phyloP scores from a whole-genome alignment of 64 coral and sea anemone genomes.

The Platygyra sinensis region DNA sequence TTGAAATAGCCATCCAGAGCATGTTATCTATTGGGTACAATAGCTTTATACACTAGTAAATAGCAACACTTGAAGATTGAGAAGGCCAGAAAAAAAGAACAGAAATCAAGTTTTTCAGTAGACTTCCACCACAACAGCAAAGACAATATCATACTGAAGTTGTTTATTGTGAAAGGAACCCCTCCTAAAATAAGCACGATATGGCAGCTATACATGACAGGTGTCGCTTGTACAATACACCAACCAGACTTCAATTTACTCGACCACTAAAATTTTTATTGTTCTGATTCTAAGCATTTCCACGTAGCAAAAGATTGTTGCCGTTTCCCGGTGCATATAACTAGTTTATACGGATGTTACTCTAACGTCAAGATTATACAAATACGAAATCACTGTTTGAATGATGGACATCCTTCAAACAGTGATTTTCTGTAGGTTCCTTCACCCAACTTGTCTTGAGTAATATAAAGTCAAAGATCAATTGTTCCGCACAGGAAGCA shows the following conservation, averaged over 20 bases:
- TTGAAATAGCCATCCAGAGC: too few relatives aligned
- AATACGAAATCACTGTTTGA: conserved; percentile 4
- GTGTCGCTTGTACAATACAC: background rate
- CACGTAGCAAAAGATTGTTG: background rate
- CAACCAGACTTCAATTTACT: background rate
- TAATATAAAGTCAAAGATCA: conserved; percentile 26
- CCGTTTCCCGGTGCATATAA: background rate
- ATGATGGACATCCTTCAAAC: background rate
- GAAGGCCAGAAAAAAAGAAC: background rate
- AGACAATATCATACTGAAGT: background rate
- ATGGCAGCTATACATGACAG: background rate
- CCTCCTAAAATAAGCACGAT: background rate
- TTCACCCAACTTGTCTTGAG: conserved; percentile 19
- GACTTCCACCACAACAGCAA: background rate
- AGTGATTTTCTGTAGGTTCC: background rate
- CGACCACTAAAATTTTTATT: background rate
- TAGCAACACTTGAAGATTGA: too few relatives aligned
- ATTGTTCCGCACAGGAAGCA: background rate
- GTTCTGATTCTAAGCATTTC: background rate
- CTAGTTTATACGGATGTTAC: background rate
- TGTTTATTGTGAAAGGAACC: conserved; percentile 49
- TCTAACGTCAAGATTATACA: conserved; percentile 6
- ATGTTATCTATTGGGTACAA: too few relatives aligned
- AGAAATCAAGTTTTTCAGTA: background rate
- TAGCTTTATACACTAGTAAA: too few relatives aligned